Base-by-base conservation (phyloP, 2,113 vertebrate genomes). In the Dolichotis patagonum region DNA sequence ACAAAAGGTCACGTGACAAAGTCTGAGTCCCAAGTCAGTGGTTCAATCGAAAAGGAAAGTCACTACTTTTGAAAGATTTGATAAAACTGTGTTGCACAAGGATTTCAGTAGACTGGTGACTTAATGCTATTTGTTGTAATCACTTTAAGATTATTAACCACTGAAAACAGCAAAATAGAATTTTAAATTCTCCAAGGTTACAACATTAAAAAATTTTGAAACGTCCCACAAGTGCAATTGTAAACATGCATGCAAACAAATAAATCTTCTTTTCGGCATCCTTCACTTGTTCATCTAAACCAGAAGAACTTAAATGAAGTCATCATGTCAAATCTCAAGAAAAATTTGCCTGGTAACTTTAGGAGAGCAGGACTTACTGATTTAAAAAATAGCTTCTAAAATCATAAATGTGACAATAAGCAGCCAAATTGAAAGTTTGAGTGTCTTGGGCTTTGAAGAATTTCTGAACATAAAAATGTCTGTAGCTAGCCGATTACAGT, bases 321-420 rank as follows among this genome's bases (percentile, higher is more conserved):
- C 17, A 94, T 77, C 19, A 77, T 62, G 35, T 88, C 32, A 77
- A 83, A 71, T 95, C 2, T 82, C 10, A 90, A 92, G 8, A 85
- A 90, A 89, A 56, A 73, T 14, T 28, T 71, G 1, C 20, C 19
- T 38, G 32, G 71, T n/a, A 22, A 52, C 69, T 49, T 95, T 46
- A 52, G 7, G 7, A 62, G 5, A 35, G 38, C 14, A 92, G 38
- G 1, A 69, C 3, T 58, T 81, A 95, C 26, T 43, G 80, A 65
- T 93, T 49, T 78, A 65, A 93, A 91, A n/a, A 73, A 60, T 13
- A 32, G 3, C 22, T 52, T 26, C 14, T 54, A 8, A 75, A 85
- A 49, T 88, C 43, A 78, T 22, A 35, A 73, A 93, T 60, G 24
- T 86, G 7, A 4, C 35, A 91, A 5, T 38, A 22, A 88, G 3